Conservation (phyloP, 1,140 invertebrate genomes). For the Bombus pascuorum region DNA sequence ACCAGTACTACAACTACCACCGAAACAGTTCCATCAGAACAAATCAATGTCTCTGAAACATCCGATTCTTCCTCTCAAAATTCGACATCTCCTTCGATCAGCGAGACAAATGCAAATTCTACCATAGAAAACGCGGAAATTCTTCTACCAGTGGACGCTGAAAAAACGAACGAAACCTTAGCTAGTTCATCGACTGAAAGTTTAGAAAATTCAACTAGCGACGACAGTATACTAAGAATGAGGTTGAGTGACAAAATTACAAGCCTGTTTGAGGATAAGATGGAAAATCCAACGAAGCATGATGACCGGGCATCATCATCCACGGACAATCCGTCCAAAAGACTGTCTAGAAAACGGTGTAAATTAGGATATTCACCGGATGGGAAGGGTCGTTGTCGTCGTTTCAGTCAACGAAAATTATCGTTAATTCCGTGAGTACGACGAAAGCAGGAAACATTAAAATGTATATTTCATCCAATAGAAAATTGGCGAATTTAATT, state of each 20-base stretch:
- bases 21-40: not conserved
- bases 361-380: conserved; percentile 40
- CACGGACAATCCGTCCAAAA: not conserved
- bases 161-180: not conserved
- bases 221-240: not conserved
- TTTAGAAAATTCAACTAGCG: not conserved
- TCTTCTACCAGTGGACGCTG: fast-evolving
- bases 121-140: not conserved
- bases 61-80: not conserved
- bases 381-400: conserved; percentile 61
- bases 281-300: not conserved
- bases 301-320: not conserved
- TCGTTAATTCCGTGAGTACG: conserved; percentile 68
- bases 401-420: conserved; percentile 52
- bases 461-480: not conserved
- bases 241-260: not conserved
- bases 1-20: conserved; percentile 39
- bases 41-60: too few relatives aligned
- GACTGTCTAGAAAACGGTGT: conserved; percentile 28
- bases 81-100: not conserved
- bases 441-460: not conserved
- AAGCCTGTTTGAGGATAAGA: not conserved
- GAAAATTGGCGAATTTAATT: not conserved
- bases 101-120: not conserved
- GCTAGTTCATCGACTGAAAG: not conserved